A percentile compares a stretch with the other conserved stretches of the same genome.
Conservation (phyloP, 2,888 invertebrate genomes). For the Stenoptilia bipunctidactyla region DNA sequence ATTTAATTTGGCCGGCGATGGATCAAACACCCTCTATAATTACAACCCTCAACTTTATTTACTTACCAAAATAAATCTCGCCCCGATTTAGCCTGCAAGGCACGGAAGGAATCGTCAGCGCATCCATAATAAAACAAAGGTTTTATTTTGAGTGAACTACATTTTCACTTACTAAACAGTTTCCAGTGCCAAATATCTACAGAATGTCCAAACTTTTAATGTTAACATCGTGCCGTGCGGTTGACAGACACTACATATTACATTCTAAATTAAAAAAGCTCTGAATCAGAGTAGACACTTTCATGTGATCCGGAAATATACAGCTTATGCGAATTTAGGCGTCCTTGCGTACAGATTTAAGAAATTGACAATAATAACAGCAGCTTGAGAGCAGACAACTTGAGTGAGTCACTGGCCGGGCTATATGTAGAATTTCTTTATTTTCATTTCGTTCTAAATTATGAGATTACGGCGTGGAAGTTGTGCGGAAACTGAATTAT, state of each 20-base stretch:
- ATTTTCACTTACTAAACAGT: constrained; percentile 1
- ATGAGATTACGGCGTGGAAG: constrained; percentile 12
- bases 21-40: too few species aligned
- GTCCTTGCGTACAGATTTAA: constrained; percentile 59
- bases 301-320: constrained; percentile 61
- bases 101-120: background rate
- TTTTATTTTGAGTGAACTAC: constrained; percentile 2
- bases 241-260: constrained; percentile 51
- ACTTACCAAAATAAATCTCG: background rate
- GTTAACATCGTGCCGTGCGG: constrained; percentile 37
- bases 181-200: constrained; percentile 39
- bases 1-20: too few species aligned
- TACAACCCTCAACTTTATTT: background rate
- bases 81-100: too few species aligned
- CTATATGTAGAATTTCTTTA: constrained; percentile 13
- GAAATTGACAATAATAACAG: constrained; percentile 47
- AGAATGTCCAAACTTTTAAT: constrained; percentile 45
- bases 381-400: constrained; percentile 26
- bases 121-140: background rate
- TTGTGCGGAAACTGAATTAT: background rate
- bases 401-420: constrained; percentile 29
- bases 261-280: constrained; percentile 39
- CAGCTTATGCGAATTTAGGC: constrained; percentile 46
- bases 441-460: constrained; percentile 22
- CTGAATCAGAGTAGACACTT: constrained; percentile 60